These are phyloP conservation scores for Petrocephalus sullivani DNA, from an alignment of 2,797 vertebrate species.

Conservation along the genomic window DNA sequence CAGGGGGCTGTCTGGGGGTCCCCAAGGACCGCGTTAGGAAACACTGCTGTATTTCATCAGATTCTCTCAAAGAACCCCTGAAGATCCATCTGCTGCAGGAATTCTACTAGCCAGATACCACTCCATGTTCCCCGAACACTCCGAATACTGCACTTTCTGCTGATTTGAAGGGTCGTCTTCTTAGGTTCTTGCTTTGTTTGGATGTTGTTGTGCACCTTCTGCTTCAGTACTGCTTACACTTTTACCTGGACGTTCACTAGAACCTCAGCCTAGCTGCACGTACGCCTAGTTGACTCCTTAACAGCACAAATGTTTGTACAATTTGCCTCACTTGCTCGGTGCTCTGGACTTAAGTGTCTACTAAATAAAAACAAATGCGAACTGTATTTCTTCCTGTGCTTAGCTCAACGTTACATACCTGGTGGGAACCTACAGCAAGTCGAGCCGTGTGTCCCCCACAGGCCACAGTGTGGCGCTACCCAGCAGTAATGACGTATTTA, in stretches of 20 bases:
- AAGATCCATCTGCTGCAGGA: not conserved
- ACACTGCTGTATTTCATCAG: not conserved
- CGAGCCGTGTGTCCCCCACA: not conserved
- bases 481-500: conserved; percentile 1
- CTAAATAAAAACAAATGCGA: not conserved
- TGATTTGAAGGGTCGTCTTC: not conserved
- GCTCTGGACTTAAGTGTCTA: not conserved
- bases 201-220: not conserved
- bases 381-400: not conserved
- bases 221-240: not conserved
- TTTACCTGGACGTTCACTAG: not conserved
- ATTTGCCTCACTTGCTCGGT: not conserved
- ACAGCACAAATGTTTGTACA: not conserved
- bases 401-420: not conserved
- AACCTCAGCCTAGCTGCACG: not conserved
- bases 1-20: not conserved
- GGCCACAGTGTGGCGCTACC: not conserved
- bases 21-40: not conserved
- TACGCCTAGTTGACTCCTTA: not conserved
- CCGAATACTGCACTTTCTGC: not conserved
- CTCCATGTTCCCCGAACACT: not conserved
- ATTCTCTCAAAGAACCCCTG: not conserved
- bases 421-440: not conserved
- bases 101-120: too few species aligned
- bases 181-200: not conserved